phyloP scores from a whole-genome alignment of 1,140 invertebrate species.

The Drosophila arawakana region DNA sequence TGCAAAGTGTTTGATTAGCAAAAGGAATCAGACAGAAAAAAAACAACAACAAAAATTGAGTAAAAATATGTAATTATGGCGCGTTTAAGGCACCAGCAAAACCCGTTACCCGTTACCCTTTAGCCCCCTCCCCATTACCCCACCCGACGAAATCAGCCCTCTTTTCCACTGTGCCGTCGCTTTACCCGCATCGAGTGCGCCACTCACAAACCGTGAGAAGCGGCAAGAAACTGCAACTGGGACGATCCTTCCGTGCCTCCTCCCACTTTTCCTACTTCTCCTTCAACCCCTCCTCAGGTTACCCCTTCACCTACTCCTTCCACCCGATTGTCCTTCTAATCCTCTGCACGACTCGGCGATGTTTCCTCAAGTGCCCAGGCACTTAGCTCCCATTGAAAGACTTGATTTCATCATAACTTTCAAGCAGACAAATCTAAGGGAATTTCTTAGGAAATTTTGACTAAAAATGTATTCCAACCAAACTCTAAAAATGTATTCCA shows the following conservation, averaged over 20 bases:
- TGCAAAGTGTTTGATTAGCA: conserved; percentile 71
- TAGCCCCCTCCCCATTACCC: not conserved
- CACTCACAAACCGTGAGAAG: conserved; percentile 42
- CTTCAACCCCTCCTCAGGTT: not conserved
- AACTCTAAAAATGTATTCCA: too few species aligned
- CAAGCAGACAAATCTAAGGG: too few species aligned
- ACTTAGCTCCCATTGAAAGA: conserved; percentile 33
- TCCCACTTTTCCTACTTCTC: too few species aligned
- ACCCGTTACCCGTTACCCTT: not conserved
- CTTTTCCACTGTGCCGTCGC: too few species aligned
- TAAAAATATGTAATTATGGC: conserved; percentile 69
- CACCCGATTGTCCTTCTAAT: conserved; percentile 10
- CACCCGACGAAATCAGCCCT: conserved; percentile 26
- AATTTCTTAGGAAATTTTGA: too few species aligned
- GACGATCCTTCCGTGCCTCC: conserved; percentile 12
- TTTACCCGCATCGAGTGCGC: conserved; percentile 54
- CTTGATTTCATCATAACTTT: conserved; percentile 21
- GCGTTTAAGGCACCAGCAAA: conserved; percentile 42
- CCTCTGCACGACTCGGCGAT: not conserved
- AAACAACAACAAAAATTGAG: conserved; percentile 34
- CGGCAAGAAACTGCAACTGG: conserved; percentile 12
- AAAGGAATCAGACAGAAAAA: conserved; percentile 15
- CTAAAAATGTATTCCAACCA: too few species aligned
- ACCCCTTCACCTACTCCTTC: not conserved
- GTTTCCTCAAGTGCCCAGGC: conserved; percentile 43